These are phyloP conservation scores for Phrynocephalus forsythii DNA, from an alignment of 2,797 vertebrate genomes.

Conservation along the genomic window DNA sequence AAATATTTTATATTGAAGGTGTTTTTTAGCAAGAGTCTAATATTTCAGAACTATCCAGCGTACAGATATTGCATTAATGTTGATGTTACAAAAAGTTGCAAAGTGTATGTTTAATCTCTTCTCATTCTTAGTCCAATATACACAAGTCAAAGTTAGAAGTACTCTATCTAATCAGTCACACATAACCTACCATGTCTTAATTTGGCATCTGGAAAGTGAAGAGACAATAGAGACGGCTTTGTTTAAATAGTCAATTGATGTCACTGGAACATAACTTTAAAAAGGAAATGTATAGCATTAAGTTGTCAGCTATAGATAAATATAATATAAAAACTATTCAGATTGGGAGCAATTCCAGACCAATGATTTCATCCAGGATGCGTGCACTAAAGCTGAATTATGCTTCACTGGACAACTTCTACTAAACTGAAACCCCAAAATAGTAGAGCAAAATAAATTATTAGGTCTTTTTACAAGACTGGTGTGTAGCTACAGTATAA, in stretches of 20 bases:
- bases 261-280: conserved; percentile 30
- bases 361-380: conserved; percentile 33
- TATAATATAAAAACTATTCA: not conserved
- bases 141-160: conserved; percentile 20
- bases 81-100: not conserved
- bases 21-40: not conserved
- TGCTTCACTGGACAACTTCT: conserved; percentile 34
- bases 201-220: conserved; percentile 15
- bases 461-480: conserved; percentile 4
- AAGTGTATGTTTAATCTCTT: not conserved
- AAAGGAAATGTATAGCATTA: conserved; percentile 51
- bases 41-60: not conserved
- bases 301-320: conserved; percentile 34
- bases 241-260: conserved; percentile 48
- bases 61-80: conserved; percentile 19
- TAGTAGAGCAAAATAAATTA: not conserved
- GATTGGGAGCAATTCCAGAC: conserved; percentile 24
- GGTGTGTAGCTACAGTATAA: not conserved
- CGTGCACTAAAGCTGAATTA: conserved; percentile 28
- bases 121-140: conserved; percentile 33
- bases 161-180: conserved; percentile 34
- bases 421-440: conserved; percentile 11
- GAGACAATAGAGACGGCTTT: conserved; percentile 44
- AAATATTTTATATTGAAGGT: not conserved
- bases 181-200: conserved; percentile 25